Evolutionary conservation across 2,113 vertebrate species (phyloP).

Genomic region (Periophthalmus modestus): DNA sequence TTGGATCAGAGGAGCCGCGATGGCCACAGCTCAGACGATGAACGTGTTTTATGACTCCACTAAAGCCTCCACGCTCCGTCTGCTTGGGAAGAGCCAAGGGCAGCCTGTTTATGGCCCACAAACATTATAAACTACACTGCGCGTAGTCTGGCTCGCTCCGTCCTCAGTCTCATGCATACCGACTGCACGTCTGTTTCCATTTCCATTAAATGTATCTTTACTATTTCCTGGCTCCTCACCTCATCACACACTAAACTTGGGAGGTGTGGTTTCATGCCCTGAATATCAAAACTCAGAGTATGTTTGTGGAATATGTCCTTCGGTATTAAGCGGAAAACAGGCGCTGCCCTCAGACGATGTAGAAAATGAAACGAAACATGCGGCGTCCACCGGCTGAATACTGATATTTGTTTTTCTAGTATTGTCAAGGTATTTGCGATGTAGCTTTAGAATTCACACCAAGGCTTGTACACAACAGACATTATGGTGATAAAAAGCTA

Average conservation of each 20-base stretch:
- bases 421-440: background rate
- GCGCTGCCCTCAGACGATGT: background rate
- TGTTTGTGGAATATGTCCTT: conserved; percentile 23
- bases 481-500: background rate
- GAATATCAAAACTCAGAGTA: conserved; percentile 53
- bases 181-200: conserved; percentile 67
- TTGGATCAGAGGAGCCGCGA: conserved; percentile 57
- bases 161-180: conserved; percentile 71
- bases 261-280: conserved; percentile 51
- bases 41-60: conserved; percentile 77
- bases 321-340: conserved; percentile 6
- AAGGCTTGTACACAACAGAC: background rate
- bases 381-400: background rate
- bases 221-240: conserved; percentile 57
- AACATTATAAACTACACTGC: conserved; percentile 80
- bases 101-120: conserved; percentile 79
- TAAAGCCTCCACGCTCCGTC: conserved; percentile 80
- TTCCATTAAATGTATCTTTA: conserved; percentile 68
- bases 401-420: background rate
- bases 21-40: conserved; percentile 64
- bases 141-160: conserved; percentile 66
- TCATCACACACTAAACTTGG: conserved; percentile 46
- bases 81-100: conserved; percentile 80
- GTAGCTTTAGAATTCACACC: background rate
- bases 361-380: conserved; percentile 8